Conservation (phyloP, 2,888 invertebrate genomes). For the Acronicta psi region DNA sequence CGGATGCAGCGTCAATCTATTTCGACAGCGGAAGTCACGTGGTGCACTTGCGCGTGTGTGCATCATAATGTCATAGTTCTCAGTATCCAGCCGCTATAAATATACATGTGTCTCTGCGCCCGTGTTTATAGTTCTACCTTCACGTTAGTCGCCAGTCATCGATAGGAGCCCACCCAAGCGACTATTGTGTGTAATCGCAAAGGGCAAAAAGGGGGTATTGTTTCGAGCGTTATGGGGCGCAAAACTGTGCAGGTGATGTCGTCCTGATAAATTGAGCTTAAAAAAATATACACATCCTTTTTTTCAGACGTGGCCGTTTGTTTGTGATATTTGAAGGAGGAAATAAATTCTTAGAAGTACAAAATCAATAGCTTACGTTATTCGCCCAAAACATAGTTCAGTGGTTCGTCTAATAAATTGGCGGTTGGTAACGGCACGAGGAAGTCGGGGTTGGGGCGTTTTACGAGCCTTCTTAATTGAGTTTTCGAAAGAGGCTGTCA, state of each 20-base stretch:
- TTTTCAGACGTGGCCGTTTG: constrained; percentile 16
- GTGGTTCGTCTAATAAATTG: constrained; percentile 68
- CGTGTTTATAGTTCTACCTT: constrained; percentile 59
- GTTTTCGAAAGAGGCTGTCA: constrained; percentile 66
- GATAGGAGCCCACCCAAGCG: constrained; percentile 77
- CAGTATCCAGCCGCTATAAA: constrained; percentile 78
- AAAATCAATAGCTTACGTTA: constrained; percentile 42
- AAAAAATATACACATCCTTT: constrained; percentile 21
- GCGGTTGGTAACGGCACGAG: constrained; percentile 59
- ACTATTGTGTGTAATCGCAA: constrained; percentile 68
- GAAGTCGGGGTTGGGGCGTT: constrained; percentile 56
- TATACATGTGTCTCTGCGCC: constrained; percentile 68
- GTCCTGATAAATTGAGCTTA: constrained; percentile 62
- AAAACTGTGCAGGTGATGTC: constrained; percentile 72
- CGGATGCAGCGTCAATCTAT: constrained; percentile 72
- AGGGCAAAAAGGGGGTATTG: constrained; percentile 71
- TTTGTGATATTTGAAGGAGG: constrained; percentile 11
- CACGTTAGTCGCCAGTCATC: constrained; percentile 54
- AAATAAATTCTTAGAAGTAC: constrained; percentile 17
- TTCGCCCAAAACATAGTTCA: constrained; percentile 56
- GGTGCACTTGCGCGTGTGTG: constrained; percentile 69
- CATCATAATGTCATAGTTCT: constrained; percentile 81
- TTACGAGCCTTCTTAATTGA: constrained; percentile 72
- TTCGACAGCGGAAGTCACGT: constrained; percentile 83
- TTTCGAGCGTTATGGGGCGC: constrained; percentile 64